Evolutionary conservation across 1,140 invertebrate species (phyloP), one percentile per base, ranked within the genome.

Genomic region (Leptestheria dahalacensis): DNA sequence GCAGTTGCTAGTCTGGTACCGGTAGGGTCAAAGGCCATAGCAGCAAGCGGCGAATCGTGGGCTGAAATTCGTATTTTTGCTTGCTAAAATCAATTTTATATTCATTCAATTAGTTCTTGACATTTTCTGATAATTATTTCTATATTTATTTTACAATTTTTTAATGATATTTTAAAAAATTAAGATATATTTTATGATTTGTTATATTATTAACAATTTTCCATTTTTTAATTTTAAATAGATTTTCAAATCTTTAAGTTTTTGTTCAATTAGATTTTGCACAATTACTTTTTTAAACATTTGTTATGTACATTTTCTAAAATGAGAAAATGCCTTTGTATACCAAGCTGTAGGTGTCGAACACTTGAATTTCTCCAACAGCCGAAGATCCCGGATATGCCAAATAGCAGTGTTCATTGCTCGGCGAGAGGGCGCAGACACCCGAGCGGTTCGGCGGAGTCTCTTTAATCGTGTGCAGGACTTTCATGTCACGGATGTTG

Each of bases 401-500:
- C 61, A 99, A 75, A 74, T 85, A 95, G 74, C 89, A 96, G 75
- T 88, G 86, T 57, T 96, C 91, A 69, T 84, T 84, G 15, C 15
- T 15, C 62, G 79, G 79, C 47, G 92, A 94, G 3, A 99, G 78
- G 58, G 91, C 91, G 75, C 91, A 92, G 41, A 99, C 75, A 10
- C 96, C 96, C 65, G 78, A 77, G 26, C 85, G 85, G 78, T 99
- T 99, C 47, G 88, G 85, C 58, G 96, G 96, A 55, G 95, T 99
- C 71, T 99, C 95, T 64, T 91, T 80, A 68, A 99, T 98, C 56
- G 91, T 97, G 71, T 99, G 96, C 64, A 98, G 77, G 26, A 98
- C 88, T 75, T 94, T 96, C 95, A 99, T 98, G 72, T 99, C 95
- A 50, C 88, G 81, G 64, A 99, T 97, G 75, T 97, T 97, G 78